Base-by-base conservation (phyloP, 53 echinoderm and acorn worm genomes). In the Arbacia lixula region DNA sequence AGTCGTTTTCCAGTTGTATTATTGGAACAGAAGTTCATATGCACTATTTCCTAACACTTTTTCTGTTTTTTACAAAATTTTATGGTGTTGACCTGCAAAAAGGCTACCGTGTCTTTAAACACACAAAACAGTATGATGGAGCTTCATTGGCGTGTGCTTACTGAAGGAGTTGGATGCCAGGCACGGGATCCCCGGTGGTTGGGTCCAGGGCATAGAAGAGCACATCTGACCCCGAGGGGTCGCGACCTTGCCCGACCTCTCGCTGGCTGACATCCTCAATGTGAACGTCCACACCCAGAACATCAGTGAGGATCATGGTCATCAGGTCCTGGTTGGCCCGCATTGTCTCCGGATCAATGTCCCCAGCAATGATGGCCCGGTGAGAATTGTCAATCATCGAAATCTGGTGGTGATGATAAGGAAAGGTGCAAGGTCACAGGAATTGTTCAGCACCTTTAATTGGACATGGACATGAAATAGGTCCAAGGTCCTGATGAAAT, bases 331-430 rank as follows among this genome's bases (percentile, higher is more conserved):
- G 53, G 52, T 93, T 79, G 9, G 49, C 72, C 5, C 81, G 30
- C 2, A 93, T 72, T n/a, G 63, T 67, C 4, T 65, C 75, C 1
- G 95, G 90, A 19, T 83, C 82, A 54, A 93, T 60, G 60, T 88
- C 85, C 8, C 87, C 76, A 6, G 71, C 93, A 12, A 95, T 46
- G 72, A 95, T 84, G 21, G 79, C 90, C 3, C 93, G 88, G 63
- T 95, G 91, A 22, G 87, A 72, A 63, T 93, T 93, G 84, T 93
- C 91, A 71, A 95, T 93, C 25, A 95, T 28, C 4, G 95, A 91
- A 61, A 95, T 90, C 95, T 95, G 80, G 27, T 20, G 46, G 54
- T 24, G 25, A 20, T 35, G 19, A 17, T 50, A 50, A 14, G 50
- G 19, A 50, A 50, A 50, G n/a, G n/a, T n/a, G n/a, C n/a, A n/a